Evolutionary conservation across 2,888 invertebrate species (phyloP).

Genomic region (Cheilosia scutellata): DNA sequence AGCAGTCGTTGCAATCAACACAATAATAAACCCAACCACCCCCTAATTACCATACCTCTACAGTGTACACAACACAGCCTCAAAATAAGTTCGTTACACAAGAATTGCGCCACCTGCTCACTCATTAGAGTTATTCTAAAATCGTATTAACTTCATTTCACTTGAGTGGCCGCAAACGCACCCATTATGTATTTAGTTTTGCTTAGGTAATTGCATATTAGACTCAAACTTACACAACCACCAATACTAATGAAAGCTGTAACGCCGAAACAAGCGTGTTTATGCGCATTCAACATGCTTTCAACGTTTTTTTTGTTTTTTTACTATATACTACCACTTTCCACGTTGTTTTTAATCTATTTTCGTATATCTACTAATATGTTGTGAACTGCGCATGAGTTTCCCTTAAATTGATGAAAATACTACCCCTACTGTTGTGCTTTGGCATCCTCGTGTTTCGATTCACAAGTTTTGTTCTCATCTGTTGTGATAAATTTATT

Average conservation of each 20-base stretch:
- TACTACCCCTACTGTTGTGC: constrained; percentile 32
- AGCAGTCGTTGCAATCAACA: constrained; percentile 2
- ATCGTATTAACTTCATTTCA: constrained; percentile 21
- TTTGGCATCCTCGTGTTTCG: constrained; percentile 56
- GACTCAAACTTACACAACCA: constrained; percentile 9
- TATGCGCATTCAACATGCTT: constrained; percentile 50
- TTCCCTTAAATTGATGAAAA: constrained; percentile 21
- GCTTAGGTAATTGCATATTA: constrained; percentile 11
- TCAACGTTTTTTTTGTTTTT: constrained; percentile 30
- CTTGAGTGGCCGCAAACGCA: constrained; percentile 1
- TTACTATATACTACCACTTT: constrained; percentile 18
- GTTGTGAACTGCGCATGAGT: constrained; percentile 56
- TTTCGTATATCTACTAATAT: constrained; percentile 5
- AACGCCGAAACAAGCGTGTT: constrained; percentile 5
- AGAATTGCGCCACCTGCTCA: constrained; percentile 18
- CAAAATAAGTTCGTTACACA: constrained; percentile 3
- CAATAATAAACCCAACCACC: neutral
- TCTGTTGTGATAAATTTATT: constrained; percentile 38
- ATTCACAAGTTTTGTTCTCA: constrained; percentile 49
- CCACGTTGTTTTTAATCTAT: constrained; percentile 42
- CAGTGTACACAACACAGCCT: neutral
- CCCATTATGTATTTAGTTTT: constrained; percentile 5
- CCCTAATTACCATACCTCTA: neutral
- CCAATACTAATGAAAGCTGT: constrained; percentile 22
- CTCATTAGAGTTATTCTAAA: constrained; percentile 23